phyloP scores from a whole-genome alignment of 2,888 invertebrate genomes.

The Xestoiulus laeticollis region DNA sequence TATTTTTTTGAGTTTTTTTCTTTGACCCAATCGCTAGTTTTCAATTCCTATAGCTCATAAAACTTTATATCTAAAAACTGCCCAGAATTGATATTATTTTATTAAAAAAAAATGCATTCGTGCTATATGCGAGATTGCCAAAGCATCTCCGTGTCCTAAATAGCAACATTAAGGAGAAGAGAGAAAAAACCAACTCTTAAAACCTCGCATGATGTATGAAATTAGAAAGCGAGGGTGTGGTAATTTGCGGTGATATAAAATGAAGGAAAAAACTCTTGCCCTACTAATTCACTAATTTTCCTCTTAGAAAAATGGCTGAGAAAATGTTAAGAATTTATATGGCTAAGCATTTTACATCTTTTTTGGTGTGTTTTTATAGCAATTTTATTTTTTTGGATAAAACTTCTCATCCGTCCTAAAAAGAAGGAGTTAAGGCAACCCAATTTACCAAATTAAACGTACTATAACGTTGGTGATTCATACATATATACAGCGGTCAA shows the following conservation, averaged over 20 bases:
- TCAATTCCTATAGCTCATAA: too few relatives aligned
- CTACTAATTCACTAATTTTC: conserved; percentile 23
- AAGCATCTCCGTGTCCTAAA: not conserved
- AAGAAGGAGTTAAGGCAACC: not conserved
- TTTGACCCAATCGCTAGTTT: too few relatives aligned
- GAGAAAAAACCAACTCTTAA: too few relatives aligned
- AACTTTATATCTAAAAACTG: not conserved
- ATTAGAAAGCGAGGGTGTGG: conserved; percentile 37
- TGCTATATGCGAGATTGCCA: not conserved
- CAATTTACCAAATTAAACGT: not conserved
- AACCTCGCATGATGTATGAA: conserved; percentile 13
- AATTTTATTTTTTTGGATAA: not conserved
- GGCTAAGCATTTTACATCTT: not conserved
- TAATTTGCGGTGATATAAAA: conserved; percentile 11
- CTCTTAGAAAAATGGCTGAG: not conserved
- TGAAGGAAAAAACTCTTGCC: not conserved
- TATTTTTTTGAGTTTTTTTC: too few relatives aligned
- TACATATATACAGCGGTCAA: not conserved
- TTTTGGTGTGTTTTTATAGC: not conserved
- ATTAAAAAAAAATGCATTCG: not conserved
- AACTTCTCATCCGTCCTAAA: not conserved
- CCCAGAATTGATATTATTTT: not conserved
- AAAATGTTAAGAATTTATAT: not conserved
- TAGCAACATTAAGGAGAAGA: not conserved
- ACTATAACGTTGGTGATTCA: not conserved